Evolutionary conservation across 1,140 invertebrate genomes (phyloP).

Genomic region (Neodiprion fabricii): DNA sequence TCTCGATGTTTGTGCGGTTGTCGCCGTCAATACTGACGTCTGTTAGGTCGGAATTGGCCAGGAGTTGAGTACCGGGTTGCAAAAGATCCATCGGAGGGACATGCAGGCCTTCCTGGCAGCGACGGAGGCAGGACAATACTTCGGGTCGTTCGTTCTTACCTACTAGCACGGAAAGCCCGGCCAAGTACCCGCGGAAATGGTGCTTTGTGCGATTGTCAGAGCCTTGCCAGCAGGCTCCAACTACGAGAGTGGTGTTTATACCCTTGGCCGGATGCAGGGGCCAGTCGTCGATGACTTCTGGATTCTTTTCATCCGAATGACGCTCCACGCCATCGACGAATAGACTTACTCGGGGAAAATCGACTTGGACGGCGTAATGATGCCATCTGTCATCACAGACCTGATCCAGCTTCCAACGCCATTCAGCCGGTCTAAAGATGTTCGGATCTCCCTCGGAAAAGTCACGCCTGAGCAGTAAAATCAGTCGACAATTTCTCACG

Average conservation of each 20-base stretch:
- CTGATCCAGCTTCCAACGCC: conserved; percentile 91
- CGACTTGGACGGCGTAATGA: conserved; percentile 93
- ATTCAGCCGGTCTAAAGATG: conserved; percentile 97
- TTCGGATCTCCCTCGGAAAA: conserved; percentile 92
- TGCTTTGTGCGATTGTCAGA: conserved; percentile 88
- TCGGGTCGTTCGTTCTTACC: conserved; percentile 80
- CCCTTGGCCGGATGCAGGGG: conserved; percentile 95
- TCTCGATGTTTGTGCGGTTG: conserved; percentile 88
- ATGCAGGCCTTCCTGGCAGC: conserved; percentile 80
- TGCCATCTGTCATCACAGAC: conserved; percentile 99
- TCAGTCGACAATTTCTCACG: conserved; percentile 94
- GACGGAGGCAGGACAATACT: conserved; percentile 84
- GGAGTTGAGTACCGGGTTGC: conserved; percentile 75
- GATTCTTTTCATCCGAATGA: conserved; percentile 80
- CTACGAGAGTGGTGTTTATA: conserved; percentile 90
- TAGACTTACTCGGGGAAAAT: conserved; percentile 86
- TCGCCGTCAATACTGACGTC: conserved; percentile 91
- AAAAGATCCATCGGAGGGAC: conserved; percentile 80
- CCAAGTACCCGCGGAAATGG: conserved; percentile 86
- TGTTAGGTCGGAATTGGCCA: conserved; percentile 81
- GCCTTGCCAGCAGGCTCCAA: conserved; percentile 98
- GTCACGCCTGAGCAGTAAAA: conserved; percentile 90
- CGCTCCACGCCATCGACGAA: conserved; percentile 90
- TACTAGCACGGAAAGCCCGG: conserved; percentile 83
- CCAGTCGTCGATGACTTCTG: conserved; percentile 99